Evolutionary conservation across 2,888 invertebrate species (phyloP).

Genomic region (Leptopilina syphax): DNA sequence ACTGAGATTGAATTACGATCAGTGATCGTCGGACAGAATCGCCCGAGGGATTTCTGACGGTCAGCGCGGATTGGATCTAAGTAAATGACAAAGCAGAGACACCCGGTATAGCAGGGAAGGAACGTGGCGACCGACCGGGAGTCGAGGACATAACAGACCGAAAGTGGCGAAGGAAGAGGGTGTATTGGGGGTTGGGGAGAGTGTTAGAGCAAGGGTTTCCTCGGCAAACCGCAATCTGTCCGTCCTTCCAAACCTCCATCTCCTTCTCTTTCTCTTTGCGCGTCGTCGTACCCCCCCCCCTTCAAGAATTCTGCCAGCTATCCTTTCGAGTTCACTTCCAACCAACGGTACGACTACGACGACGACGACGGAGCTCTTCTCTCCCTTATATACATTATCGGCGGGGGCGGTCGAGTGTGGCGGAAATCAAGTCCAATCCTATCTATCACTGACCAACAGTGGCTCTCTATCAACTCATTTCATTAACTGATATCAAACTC

Average conservation of each 20-base stretch:
- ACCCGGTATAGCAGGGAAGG: slow-evolving; percentile 42
- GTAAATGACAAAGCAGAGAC: slow-evolving; percentile 73
- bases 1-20: slow-evolving; percentile 72
- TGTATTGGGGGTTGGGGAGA: slow-evolving; percentile 39
- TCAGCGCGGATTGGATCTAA: slow-evolving; percentile 69
- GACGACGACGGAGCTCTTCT: slow-evolving; percentile 50
- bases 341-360: slow-evolving; percentile 60
- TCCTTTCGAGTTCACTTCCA: slow-evolving; percentile 72
- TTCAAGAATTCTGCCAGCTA: slow-evolving; percentile 67
- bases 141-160: slow-evolving; percentile 38
- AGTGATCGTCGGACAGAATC: slow-evolving; percentile 63
- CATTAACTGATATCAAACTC: slow-evolving; percentile 18
- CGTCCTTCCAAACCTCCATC: slow-evolving; percentile 62
- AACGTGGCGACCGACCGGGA: slow-evolving; percentile 32
- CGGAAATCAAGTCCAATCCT: slow-evolving; percentile 73
- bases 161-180: slow-evolving; percentile 40
- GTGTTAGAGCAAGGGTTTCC: slow-evolving; percentile 64
- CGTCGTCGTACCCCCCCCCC: slow-evolving; percentile 60
- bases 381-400: slow-evolving; percentile 63
- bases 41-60: slow-evolving; percentile 60
- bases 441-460: slow-evolving; percentile 67
- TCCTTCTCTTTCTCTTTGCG: slow-evolving; percentile 58
- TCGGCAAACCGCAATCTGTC: slow-evolving; percentile 74
- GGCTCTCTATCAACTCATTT: slow-evolving; percentile 60
- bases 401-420: slow-evolving; percentile 61